Percentiles rank a stretch among this genome's conserved stretches.
phyloP scores from a whole-genome alignment of 2,888 invertebrate species.

The Luperina testacea region DNA sequence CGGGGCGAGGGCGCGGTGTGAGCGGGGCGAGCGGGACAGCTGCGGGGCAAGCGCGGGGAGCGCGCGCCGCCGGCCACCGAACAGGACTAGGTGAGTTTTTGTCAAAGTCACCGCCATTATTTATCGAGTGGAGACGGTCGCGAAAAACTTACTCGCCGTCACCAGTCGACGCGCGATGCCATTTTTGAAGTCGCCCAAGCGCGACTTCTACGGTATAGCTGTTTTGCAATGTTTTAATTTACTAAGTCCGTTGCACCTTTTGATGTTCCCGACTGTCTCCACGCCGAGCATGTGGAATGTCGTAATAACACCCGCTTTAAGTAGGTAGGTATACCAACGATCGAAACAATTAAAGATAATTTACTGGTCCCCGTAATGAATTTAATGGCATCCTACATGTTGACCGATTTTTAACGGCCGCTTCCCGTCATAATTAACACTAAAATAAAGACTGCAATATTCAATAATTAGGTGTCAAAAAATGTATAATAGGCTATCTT shows the following conservation, averaged over 20 bases:
- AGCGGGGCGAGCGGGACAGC: constrained; percentile 62
- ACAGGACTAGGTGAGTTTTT: constrained; percentile 90
- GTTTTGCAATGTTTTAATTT: constrained; percentile 89
- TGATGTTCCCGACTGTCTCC: constrained; percentile 86
- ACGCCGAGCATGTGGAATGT: constrained; percentile 72
- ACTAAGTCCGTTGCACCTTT: constrained; percentile 77
- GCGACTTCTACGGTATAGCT: constrained; percentile 82
- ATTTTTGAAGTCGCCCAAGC: constrained; percentile 87
- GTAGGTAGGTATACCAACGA: constrained; percentile 41
- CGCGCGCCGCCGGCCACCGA: constrained; percentile 87
- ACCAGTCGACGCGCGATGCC: constrained; percentile 83
- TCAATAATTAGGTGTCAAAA: constrained; percentile 66
- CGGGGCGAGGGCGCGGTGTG: constrained; percentile 66
- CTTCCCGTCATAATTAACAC: constrained; percentile 61
- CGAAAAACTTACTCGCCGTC: constrained; percentile 89
- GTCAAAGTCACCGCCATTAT: constrained; percentile 90
- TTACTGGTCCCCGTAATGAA: constrained; percentile 59
- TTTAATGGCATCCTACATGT: constrained; percentile 62
- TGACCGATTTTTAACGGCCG: constrained; percentile 56
- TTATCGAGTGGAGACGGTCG: constrained; percentile 90
- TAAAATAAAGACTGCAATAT: constrained; percentile 59
- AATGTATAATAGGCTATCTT: constrained; percentile 61
- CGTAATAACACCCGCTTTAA: constrained; percentile 58
- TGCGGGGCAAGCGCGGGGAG: constrained; percentile 74
- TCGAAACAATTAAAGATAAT: constrained; percentile 63